Base-by-base conservation (phyloP, 2,113 vertebrate species). In the Pangasianodon gigas region DNA sequence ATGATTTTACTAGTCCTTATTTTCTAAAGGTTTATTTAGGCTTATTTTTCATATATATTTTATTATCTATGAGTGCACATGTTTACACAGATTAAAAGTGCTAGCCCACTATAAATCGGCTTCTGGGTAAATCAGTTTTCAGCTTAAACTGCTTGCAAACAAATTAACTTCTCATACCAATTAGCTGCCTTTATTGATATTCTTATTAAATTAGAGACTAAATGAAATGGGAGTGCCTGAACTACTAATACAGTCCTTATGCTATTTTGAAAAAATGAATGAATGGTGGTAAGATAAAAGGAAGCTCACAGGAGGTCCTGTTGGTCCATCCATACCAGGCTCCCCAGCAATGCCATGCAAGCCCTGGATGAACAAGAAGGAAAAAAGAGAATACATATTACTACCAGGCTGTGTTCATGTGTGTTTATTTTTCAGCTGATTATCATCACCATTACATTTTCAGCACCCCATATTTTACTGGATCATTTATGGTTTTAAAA, bases 251-350 rank as follows among this genome's bases (percentile, higher is more conserved):
- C 26, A 85, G 18, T 26, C 2, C 56, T 46, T 7, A 19, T 62
- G 56, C 13, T 46, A 86, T 81, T 87, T 37, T 13, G 46, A 82
- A 60, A 29, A 29, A n/a, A 60, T 48, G 24, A 41, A 44, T 44
- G 8, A 16, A 51, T 56, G 4, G 9, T 44, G 58, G 1, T 52
- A 37, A 79, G 6, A 69, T 10, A 26, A 62, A 71, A 62, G 37
- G 3, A 88, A 79, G 44, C 96, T 89, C 95, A 98, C 97, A 85
- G 24, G 87, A 0, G 95, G 92, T 92, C 97, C 97, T 83, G 95
- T 91, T 24, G 92, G 86, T 69, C 97, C 97, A 0, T 94, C 24
- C 0, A 93, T 90, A 83, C 97, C 97, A 16, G 71, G 92, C n/a
- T 93, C 92, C 16, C 97, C 97, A 21, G 92, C 87, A 71, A 95